Conservation (phyloP, 2,113 vertebrate species). For the Chascanopsetta lugubris region DNA sequence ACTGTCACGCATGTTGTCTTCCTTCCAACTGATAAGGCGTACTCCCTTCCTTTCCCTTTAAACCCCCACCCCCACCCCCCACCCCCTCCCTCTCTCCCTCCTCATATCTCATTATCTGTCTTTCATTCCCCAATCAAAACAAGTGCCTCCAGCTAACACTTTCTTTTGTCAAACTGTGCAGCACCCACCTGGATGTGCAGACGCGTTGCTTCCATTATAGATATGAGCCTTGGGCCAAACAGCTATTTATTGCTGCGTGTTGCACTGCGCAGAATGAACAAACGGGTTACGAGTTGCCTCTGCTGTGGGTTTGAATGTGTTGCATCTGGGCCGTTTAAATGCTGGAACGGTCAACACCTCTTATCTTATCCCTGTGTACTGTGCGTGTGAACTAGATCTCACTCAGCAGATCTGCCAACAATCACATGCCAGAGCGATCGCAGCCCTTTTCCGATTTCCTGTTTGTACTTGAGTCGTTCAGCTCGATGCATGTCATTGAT, state of each 20-base stretch:
- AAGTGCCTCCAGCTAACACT: conserved; percentile 30
- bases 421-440: conserved; percentile 47
- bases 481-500: conserved; percentile 16
- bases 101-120: conserved; percentile 30
- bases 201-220: conserved; percentile 2
- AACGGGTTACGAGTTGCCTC: background rate
- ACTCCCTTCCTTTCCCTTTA: conserved; percentile 6
- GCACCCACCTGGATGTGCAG: conserved; percentile 22
- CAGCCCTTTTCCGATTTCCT: conserved; percentile 23
- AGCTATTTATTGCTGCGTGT: background rate
- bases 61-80: too few species aligned
- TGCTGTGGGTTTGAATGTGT: conserved; percentile 12
- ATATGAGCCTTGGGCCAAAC: conserved; percentile 16
- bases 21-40: conserved; percentile 49
- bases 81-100: conserved; percentile 4
- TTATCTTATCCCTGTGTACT: conserved; percentile 37
- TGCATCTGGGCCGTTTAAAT: conserved; percentile 23
- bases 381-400: conserved; percentile 30
- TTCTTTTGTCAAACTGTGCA: conserved; percentile 31
- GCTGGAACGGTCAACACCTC: conserved; percentile 43
- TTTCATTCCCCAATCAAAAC: conserved; percentile 37
- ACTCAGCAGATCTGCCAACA: conserved; percentile 47
- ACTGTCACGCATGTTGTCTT: conserved; percentile 60
- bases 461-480: conserved; percentile 25
- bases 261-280: conserved; percentile 4